Evolutionary conservation across 1,140 invertebrate species (phyloP).

Genomic region (Ostrea edulis): DNA sequence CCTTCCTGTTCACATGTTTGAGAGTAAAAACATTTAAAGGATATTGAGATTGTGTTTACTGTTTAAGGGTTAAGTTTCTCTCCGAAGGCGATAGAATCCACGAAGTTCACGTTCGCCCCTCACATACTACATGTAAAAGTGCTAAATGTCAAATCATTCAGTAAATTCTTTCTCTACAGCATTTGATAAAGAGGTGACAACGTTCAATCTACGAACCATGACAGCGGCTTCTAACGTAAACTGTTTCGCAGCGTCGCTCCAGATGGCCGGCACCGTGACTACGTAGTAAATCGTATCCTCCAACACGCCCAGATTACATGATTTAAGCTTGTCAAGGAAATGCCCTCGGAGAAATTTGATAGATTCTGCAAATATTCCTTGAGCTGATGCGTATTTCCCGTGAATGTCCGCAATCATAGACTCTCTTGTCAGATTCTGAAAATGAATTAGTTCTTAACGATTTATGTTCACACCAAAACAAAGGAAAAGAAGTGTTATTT

Average conservation of each 20-base stretch:
- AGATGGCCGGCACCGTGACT: conserved; percentile 1
- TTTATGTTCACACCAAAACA: too few relatives aligned
- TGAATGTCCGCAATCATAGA: neutral
- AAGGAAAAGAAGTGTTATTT: too few relatives aligned
- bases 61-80: too few relatives aligned
- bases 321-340: neutral
- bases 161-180: too few relatives aligned
- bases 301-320: neutral
- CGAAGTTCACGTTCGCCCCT: too few relatives aligned
- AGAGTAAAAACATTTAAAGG: too few relatives aligned
- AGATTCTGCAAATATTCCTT: conserved; percentile 19
- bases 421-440: neutral
- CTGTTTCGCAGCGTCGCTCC: conserved; percentile 19
- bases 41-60: too few relatives aligned
- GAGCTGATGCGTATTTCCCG: neutral
- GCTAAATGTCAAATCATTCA: too few relatives aligned
- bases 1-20: too few relatives aligned
- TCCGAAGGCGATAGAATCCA: too few relatives aligned
- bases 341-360: neutral
- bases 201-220: neutral
- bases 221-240: conserved; percentile 15
- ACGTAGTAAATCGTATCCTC: neutral
- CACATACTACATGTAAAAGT: too few relatives aligned
- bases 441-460: neutral
- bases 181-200: neutral